Base-by-base conservation (phyloP, 2,113 vertebrate genomes). In the Pipa parva region DNA sequence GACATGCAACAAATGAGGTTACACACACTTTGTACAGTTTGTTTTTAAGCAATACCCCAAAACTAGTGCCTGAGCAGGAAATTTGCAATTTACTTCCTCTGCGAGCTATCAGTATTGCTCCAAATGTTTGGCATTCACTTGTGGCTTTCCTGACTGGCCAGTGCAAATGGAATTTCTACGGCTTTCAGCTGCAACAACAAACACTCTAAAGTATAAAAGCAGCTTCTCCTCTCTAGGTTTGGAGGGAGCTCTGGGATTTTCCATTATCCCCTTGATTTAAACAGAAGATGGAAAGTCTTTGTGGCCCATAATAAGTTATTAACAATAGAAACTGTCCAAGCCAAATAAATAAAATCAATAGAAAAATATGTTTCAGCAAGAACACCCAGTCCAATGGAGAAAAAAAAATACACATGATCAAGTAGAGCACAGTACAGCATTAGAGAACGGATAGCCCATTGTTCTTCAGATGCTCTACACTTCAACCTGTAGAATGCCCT, bases 71-170 rank as follows among this genome's bases (percentile, higher is more conserved):
- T 2, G 0, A 71, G 52, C 28, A 58, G 57, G 72, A 74, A 60
- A 0, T 0, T 63, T 56, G 51, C 50, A 59, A 56, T 59, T 31
- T 56, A 29, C 66, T 45, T 63, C 39, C 67, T 67, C 21, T 0
- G 7, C 74, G 46, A 58, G 56, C 29, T 27, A 56, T 74, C 69
- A 72, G 55, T 58, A 21, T 56, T 39, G 54, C 70, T 75, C 57
- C 56, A 52, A 66, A 63, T 63, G 73, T 27, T 72, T 54, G 42
- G 69, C 78, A 73, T 24, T 27, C 39, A 70, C 77, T 65, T 11
- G 11, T 59, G 27, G 60, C 72, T 50, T 66, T 63, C 59, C 52
- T 74, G 15, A 37, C 0, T 3, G 52, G 59, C 66, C 50, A 67
- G 56, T 59, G 18, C 63, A 28, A 60, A 64, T 78, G 68, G 66